Conservation (phyloP, 2,797 vertebrate genomes). For the Parauchenoglanis ngamensis region DNA sequence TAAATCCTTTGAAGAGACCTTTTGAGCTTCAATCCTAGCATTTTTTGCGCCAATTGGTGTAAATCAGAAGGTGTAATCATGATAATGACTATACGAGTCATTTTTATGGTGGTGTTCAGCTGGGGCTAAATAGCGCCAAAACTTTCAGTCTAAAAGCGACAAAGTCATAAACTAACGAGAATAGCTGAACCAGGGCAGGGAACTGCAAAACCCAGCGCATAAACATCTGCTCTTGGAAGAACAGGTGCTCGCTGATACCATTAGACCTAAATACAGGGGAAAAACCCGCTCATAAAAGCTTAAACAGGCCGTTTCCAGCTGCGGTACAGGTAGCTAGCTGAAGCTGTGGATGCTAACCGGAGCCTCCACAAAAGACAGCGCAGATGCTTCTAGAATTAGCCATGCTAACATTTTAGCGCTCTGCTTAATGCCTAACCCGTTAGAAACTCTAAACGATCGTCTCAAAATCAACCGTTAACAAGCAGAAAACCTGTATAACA, state of each 20-base stretch:
- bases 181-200: not conserved
- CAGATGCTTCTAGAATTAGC: not conserved
- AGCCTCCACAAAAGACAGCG: not conserved
- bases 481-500: not conserved
- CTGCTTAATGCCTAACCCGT: too few relatives aligned
- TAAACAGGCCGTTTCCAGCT: not conserved
- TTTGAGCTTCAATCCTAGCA: not conserved
- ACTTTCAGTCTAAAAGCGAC: not conserved
- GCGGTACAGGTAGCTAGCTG: not conserved
- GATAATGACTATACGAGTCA: not conserved
- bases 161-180: not conserved
- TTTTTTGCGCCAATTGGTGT: not conserved
- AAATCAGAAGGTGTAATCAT: not conserved
- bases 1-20: not conserved
- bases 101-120: not conserved
- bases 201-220: not conserved
- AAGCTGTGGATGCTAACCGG: not conserved
- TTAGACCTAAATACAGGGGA: not conserved
- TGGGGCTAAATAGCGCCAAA: constrained; percentile 1
- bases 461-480: too few relatives aligned
- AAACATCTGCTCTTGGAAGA: not conserved
- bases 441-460: not conserved
- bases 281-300: not conserved
- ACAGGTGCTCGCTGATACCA: not conserved
- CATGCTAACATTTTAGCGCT: not conserved